Conservation (phyloP, 2,888 invertebrate genomes). For the Drosophila borealis region DNA sequence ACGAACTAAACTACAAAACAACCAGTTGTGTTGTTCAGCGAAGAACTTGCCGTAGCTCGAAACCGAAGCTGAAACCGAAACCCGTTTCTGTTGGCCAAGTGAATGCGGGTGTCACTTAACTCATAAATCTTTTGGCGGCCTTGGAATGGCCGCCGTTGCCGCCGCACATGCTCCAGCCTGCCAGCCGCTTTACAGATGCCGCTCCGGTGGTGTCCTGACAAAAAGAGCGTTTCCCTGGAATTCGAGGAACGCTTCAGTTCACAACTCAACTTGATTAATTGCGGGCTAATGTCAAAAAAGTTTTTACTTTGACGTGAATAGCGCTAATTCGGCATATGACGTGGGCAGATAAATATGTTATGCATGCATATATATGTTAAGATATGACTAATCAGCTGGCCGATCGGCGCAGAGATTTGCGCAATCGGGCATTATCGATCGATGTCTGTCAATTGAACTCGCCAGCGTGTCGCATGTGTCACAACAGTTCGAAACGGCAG, state of each 20-base stretch:
- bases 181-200: conserved; percentile 30
- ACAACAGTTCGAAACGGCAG: conserved; percentile 42
- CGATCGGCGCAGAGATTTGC: conserved; percentile 17
- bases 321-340: conserved; percentile 16
- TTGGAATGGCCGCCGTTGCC: conserved; percentile 29
- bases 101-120: conserved; percentile 74
- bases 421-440: conserved; percentile 58
- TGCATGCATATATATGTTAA: too few species aligned
- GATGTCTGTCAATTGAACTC: conserved; percentile 68
- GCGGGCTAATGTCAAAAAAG: conserved; percentile 61
- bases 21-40: conserved; percentile 28
- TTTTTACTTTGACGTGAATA: conserved; percentile 29
- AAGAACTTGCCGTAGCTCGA: conserved; percentile 46
- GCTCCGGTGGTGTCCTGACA: conserved; percentile 53
- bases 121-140: conserved; percentile 70
- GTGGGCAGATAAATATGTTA: conserved; percentile 23
- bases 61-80: conserved; percentile 42
- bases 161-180: conserved; percentile 32
- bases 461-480: conserved; percentile 59
- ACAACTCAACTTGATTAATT: conserved; percentile 65
- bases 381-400: conserved; percentile 31
- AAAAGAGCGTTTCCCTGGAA: conserved; percentile 54
- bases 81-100: conserved; percentile 65
- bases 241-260: conserved; percentile 40
- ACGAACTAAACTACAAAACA: conserved; percentile 37